phyloP scores from a whole-genome alignment of 2,113 vertebrate genomes.

The Suncus etruscus region DNA sequence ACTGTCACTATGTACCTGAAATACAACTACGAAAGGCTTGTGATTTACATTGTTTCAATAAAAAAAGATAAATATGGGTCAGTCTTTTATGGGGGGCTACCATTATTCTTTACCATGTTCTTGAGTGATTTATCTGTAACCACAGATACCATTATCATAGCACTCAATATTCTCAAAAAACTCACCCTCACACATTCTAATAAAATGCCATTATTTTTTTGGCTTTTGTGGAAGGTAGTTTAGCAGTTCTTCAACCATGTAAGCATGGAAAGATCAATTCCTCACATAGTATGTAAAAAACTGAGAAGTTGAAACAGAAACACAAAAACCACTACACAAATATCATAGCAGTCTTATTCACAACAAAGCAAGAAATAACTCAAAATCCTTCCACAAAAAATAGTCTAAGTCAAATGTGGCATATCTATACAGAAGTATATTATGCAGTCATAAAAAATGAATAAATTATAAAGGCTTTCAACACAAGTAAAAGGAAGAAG shows the following conservation, averaged over 20 bases:
- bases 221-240: neutral
- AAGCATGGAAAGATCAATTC: neutral
- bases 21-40: too few relatives aligned
- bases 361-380: neutral
- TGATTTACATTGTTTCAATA: too few relatives aligned
- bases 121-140: slow-evolving; percentile 42
- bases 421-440: neutral
- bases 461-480: neutral
- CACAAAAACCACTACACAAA: neutral
- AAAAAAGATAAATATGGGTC: neutral
- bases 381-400: neutral
- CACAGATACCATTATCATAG: neutral
- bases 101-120: neutral
- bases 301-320: slow-evolving; percentile 32
- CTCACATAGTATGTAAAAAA: too few relatives aligned
- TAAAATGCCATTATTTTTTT: neutral
- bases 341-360: neutral
- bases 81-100: neutral
- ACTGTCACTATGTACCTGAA: too few relatives aligned
- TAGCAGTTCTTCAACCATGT: neutral
- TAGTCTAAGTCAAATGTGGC: neutral
- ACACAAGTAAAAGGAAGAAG: neutral
- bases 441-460: neutral
- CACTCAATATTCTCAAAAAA: slow-evolving; percentile 18
- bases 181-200: neutral